Evolutionary conservation across 1,140 invertebrate genomes (phyloP).

Genomic region (Bilobella aurantiaca): DNA sequence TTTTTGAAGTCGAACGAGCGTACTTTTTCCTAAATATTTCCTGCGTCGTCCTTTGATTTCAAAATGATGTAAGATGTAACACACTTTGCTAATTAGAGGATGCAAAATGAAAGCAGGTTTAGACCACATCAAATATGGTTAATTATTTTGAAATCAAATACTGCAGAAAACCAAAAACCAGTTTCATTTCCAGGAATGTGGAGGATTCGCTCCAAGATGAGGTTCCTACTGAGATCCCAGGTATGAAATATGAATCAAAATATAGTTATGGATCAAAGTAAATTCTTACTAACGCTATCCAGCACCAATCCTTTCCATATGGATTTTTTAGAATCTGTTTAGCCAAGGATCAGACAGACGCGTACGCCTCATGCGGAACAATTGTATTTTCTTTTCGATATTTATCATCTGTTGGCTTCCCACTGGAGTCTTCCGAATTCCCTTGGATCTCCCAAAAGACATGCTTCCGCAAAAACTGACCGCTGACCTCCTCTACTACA

Average conservation of each 20-base stretch:
- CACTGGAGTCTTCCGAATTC: slow-evolving; percentile 21
- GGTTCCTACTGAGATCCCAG: neutral
- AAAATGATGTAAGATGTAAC: no score
- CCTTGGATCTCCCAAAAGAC: slow-evolving; percentile 21
- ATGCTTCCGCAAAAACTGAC: neutral
- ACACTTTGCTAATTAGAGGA: no score
- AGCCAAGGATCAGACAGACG: slow-evolving; percentile 21
- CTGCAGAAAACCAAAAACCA: neutral
- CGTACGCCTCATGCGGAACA: slow-evolving; percentile 23
- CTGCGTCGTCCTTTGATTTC: no score
- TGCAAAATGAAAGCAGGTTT: neutral
- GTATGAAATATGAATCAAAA: neutral
- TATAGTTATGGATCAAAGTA: neutral
- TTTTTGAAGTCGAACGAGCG: no score
- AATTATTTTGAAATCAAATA: neutral
- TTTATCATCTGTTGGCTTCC: slow-evolving; percentile 26
- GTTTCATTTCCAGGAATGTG: neutral
- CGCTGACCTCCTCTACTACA: neutral
- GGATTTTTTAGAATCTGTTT: slow-evolving; percentile 1
- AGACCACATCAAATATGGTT: neutral
- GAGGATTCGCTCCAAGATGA: neutral
- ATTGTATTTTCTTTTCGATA: slow-evolving; percentile 20
- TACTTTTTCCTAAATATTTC: no score
- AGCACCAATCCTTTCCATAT: no score
- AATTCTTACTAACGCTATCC: neutral